Evolutionary conservation across 2,888 invertebrate genomes (phyloP), one percentile per base, ranked within the genome.

Genomic region (Chrysodeixis includens): DNA sequence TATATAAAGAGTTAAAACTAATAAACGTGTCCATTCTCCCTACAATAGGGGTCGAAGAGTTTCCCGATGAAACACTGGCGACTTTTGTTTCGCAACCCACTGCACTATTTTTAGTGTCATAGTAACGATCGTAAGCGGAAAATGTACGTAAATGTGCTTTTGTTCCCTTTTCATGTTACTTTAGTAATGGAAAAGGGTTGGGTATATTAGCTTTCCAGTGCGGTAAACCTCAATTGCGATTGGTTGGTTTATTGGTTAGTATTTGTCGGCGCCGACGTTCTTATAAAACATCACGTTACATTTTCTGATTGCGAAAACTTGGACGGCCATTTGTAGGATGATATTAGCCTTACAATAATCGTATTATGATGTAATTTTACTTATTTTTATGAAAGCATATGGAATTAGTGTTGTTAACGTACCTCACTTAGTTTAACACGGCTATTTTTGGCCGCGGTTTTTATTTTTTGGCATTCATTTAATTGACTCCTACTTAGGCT

Each of bases 1-100:
- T 58, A 30, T 75, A 75, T 75, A 70, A 73, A 76, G 70, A 81
- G 73, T 81, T 72, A 69, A 81, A 79, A 79, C 76, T 78, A 78
- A 81, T 78, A 78, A 78, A 78, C 78, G 67, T 68, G 63, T 68
- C 63, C 64, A 60, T 68, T 70, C 55, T 55, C 16, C 26, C 53
- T 30, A 64, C 74, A 60, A 67, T 52, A 53, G 63, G 30, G 58
- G 58, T 62, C 56, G 63, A 55, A 63, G 49, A 66, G 60, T 57
- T 76, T 56, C 16, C 52, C 26, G 59, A 71, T 44, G 53, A 65
- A 56, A 54, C 62, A 55, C 66, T 66, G 62, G 51, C 16, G 59
- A 57, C 35, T 60, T 76, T 73, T 72, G 66, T 72, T 72, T 52
- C 62, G 51, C 51, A 54, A 60, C 16, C 52, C 54, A 62, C 20